Conservation (phyloP, 2,113 vertebrate genomes). For the Hylia prasina region DNA sequence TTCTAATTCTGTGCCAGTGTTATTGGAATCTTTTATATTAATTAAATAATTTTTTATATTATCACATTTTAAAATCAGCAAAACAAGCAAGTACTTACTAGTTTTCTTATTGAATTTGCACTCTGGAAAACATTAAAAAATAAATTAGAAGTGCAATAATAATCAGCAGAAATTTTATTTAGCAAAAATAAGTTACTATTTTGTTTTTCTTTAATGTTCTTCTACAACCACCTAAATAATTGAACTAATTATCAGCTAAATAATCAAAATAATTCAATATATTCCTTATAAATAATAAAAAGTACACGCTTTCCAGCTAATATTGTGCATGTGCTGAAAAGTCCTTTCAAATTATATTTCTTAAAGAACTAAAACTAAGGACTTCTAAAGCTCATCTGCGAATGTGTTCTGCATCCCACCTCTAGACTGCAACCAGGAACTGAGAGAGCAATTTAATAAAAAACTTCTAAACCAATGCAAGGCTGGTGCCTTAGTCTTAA, state of each 20-base stretch:
- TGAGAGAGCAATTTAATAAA: not conserved
- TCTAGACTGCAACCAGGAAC: not conserved
- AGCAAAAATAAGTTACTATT: not conserved
- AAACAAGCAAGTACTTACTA: constrained; percentile 78
- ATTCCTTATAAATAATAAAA: not conserved
- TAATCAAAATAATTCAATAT: not conserved
- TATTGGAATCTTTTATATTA: not conserved
- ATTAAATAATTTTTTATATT: not conserved
- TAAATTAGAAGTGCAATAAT: not conserved
- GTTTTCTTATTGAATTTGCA: constrained; percentile 88
- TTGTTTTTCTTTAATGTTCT: not conserved
- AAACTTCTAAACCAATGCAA: not conserved
- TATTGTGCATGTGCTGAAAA: not conserved
- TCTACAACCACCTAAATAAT: not conserved
- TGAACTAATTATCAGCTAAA: not conserved
- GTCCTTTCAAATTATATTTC: not conserved
- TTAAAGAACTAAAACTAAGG: not conserved
- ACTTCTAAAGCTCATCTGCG: not conserved
- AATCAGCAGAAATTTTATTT: not conserved
- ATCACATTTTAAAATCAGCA: not conserved
- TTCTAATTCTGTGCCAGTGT: not conserved
- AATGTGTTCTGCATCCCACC: not conserved
- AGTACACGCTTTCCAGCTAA: not conserved
- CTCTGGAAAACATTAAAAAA: constrained; percentile 77
- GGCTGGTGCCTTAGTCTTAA: not conserved